Conservation (phyloP, 2,113 vertebrate genomes). For the Regulus satrapa region DNA sequence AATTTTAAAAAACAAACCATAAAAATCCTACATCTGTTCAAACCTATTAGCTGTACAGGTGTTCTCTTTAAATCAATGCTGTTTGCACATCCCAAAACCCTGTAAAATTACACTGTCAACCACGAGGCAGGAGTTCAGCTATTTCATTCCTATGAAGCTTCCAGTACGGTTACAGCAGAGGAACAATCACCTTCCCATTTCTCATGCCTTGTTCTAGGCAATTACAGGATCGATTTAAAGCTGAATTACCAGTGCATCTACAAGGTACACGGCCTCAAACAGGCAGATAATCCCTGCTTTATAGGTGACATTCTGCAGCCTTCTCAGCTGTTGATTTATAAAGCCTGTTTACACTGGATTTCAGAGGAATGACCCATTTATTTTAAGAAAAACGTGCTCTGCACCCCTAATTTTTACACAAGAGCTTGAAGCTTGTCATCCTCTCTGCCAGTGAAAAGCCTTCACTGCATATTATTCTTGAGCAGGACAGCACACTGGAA, state of each 20-base stretch:
- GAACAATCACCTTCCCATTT: background rate
- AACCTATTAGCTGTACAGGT: background rate
- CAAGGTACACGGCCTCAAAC: background rate
- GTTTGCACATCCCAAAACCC: background rate
- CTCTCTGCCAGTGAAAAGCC: background rate
- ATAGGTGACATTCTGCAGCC: background rate
- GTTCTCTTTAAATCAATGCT: background rate
- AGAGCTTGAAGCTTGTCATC: background rate
- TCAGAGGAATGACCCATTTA: slow-evolving; percentile 1
- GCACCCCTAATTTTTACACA: background rate
- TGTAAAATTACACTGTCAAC: background rate
- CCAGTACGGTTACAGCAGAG: background rate
- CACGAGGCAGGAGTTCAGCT: background rate
- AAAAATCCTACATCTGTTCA: background rate
- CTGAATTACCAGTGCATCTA: background rate
- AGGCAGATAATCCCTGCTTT: background rate
- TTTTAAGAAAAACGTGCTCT: background rate
- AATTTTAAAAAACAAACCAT: background rate
- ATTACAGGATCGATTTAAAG: background rate
- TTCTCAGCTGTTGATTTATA: background rate
- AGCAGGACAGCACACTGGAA: background rate
- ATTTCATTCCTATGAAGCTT: background rate
- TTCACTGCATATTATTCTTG: background rate
- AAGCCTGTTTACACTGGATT: background rate
- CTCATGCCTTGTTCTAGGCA: background rate